Percentiles rank a stretch among this genome's conserved stretches.
Evolutionary conservation across 2,797 vertebrate genomes (phyloP).

Genomic region (Knipowitschia caucasica): DNA sequence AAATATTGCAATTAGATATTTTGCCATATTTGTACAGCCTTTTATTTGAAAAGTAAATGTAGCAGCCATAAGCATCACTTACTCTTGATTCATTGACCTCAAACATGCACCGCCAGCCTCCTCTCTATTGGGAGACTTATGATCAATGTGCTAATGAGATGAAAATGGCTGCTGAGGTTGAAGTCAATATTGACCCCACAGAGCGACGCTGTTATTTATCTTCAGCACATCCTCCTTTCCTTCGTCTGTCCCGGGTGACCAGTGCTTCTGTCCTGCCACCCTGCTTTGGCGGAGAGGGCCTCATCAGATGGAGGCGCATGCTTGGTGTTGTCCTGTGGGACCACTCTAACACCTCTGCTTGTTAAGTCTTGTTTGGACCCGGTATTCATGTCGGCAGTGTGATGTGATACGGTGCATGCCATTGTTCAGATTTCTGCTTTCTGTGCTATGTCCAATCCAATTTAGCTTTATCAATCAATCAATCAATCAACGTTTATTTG

Average conservation of each 20-base stretch:
- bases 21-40: too few species aligned
- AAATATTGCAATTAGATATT: too few species aligned
- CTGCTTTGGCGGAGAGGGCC: conserved; percentile 7
- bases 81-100: conserved; percentile 14
- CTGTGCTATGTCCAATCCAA: too few species aligned
- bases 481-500: too few species aligned
- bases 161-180: conserved; percentile 23
- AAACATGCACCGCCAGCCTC: conserved; percentile 18
- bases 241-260: not conserved
- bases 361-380: conserved; percentile 18
- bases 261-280: not conserved
- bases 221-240: not conserved
- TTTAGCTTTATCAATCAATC: not conserved
- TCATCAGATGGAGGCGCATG: conserved; percentile 41
- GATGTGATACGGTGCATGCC: not conserved
- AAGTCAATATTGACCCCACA: conserved; percentile 32
- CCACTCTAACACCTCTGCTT: conserved; percentile 14
- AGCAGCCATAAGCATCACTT: conserved; percentile 20
- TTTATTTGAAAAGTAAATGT: conserved; percentile 12
- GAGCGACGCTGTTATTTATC: conserved; percentile 20
- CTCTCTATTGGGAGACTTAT: conserved; percentile 39
- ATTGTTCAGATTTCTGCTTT: not conserved
- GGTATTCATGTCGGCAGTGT: too few species aligned
- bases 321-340: conserved; percentile 17
- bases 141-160: conserved; percentile 28